Percentiles rank a stretch among this genome's conserved stretches.
Evolutionary conservation across 2,113 vertebrate genomes (phyloP).

Genomic region (Tapirus terrestris): DNA sequence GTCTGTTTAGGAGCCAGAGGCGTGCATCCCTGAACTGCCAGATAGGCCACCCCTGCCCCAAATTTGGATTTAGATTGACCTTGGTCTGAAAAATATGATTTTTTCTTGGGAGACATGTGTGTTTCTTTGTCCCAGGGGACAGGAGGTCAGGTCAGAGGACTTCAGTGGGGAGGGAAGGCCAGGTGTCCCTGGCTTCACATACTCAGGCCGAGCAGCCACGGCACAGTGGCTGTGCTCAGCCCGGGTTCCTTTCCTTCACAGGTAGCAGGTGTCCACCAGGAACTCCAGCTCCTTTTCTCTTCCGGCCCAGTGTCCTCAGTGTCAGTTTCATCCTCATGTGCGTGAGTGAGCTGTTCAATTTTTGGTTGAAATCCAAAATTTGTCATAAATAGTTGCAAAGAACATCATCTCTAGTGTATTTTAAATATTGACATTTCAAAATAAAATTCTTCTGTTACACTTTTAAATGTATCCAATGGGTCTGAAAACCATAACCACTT

Average conservation of each 20-base stretch:
- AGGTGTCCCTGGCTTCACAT: neutral
- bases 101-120: neutral
- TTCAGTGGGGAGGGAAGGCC: rapidly evolving
- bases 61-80: neutral
- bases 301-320: rapidly evolving
- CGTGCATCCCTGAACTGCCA: neutral
- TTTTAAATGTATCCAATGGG: neutral
- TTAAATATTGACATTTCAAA: neutral
- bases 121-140: neutral
- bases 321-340: rapidly evolving
- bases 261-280: neutral
- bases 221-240: rapidly evolving
- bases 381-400: neutral
- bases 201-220: rapidly evolving
- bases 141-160: neutral
- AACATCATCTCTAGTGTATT: rapidly evolving
- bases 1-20: neutral
- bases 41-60: neutral
- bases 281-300: neutral
- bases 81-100: neutral
- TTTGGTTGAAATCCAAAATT: neutral
- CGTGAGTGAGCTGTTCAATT: neutral
- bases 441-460: neutral
- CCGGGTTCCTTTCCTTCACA: too few species aligned
- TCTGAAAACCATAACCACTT: neutral